Evolutionary conservation across 2,113 vertebrate species (phyloP).

Genomic region (Cavia aperea): DNA sequence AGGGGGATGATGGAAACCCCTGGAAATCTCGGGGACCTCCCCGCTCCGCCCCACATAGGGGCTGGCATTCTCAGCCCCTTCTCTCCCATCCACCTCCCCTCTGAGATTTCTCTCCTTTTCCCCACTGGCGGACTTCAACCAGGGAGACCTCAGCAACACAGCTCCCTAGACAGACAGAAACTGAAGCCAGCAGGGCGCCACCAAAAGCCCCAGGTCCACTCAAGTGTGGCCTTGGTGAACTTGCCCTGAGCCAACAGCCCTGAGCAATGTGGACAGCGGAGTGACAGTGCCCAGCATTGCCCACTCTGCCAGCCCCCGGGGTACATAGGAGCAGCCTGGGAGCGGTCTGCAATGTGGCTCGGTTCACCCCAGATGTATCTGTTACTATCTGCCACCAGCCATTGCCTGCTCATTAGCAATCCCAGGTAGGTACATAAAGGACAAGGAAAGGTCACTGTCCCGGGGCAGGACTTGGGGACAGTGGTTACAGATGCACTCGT

Average conservation of each 20-base stretch:
- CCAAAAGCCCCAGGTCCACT: background rate
- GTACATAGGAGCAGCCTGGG: background rate
- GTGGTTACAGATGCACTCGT: background rate
- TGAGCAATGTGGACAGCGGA: background rate
- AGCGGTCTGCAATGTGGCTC: background rate
- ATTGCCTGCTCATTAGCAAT: background rate
- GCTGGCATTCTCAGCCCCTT: background rate
- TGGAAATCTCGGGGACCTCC: conserved; percentile 39
- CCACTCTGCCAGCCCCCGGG: background rate
- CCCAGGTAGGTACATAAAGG: too few species aligned
- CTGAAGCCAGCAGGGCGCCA: background rate
- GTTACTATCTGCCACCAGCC: background rate
- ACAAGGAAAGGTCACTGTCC: background rate
- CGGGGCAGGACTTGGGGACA: background rate
- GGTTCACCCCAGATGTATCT: background rate
- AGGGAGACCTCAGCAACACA: background rate
- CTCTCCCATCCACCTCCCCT: background rate
- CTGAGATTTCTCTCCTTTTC: background rate
- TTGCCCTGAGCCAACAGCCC: background rate
- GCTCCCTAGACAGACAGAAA: background rate
- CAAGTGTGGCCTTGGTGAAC: background rate
- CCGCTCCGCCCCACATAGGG: background rate
- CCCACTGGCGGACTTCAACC: background rate
- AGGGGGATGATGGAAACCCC: conserved; percentile 64
- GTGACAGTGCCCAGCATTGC: background rate